phyloP scores from a whole-genome alignment of 2,797 vertebrate genomes.

The Uromys caudimaculatus region DNA sequence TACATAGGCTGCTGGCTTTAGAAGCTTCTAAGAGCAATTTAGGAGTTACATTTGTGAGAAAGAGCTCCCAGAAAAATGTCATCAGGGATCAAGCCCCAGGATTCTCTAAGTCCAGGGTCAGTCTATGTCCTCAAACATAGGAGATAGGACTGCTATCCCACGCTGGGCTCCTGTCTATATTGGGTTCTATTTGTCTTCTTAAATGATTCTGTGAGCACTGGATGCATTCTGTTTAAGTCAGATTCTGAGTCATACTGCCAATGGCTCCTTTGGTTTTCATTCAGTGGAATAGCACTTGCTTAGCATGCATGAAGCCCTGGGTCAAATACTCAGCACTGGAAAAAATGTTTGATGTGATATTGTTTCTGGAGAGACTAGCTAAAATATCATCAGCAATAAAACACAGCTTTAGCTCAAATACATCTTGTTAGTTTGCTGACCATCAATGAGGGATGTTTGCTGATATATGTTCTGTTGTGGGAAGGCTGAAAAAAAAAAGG shows the following conservation, averaged over 20 bases:
- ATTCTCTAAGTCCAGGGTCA: background rate
- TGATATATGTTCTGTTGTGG: background rate
- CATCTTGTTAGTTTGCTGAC: background rate
- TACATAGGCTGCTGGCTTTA: background rate
- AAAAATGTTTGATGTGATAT: background rate
- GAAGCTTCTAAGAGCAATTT: background rate
- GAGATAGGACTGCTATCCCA: background rate
- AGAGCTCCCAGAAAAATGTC: background rate
- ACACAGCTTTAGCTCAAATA: background rate
- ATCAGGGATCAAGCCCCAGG: background rate
- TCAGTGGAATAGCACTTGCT: background rate
- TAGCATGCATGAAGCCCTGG: background rate
- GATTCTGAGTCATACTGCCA: background rate
- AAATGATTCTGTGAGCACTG: background rate
- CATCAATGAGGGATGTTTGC: background rate
- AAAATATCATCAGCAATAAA: background rate
- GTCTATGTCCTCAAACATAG: background rate
- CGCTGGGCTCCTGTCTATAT: no score
- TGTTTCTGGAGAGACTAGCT: conserved; percentile 8
- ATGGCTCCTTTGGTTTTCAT: background rate
- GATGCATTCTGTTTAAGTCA: background rate
- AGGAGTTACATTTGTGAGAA: background rate
- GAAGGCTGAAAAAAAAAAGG: background rate
- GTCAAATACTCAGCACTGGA: background rate
- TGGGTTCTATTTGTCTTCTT: background rate